Evolutionary conservation across 2,113 vertebrate species (phyloP), one percentile per base, ranked within the genome.

Genomic region (Tonatia bakeri): DNA sequence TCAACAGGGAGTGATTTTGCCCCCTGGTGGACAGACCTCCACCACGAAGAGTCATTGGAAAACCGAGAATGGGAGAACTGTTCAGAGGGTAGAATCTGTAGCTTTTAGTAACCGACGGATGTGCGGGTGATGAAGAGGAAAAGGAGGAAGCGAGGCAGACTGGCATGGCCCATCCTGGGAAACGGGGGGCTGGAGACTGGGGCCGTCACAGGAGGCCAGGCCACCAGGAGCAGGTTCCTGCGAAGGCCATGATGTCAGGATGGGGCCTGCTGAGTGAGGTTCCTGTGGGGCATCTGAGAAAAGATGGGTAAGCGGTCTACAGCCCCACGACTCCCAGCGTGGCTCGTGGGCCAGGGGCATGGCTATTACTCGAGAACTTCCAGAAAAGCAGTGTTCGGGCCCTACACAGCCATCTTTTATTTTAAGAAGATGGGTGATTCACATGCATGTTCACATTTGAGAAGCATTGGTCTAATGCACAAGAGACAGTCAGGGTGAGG

Each of bases 111-210:
- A 43, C 31, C 14, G 5, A 45, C 14, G 16, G 61, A 15, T 12
- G 50, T 31, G 50, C 2, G 5, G 8, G 13, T 36, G 36, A 80
- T 40, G 26, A 40, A 54, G 72, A 85, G 45, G 20, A 40, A 45
- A 31, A 40, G 3, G 43, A 24, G 47, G 43, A 8, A 19, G 40
- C 0, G 0, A 38, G 56, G 28, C n/a, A 1, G 45, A 31, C 0
- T 20, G 69, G 4, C 45, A 16, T 1, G 0, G 24, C 22, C 33
- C 17, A n/a, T 36, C 22, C 45, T 31, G 33, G 54, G 52, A 36
- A 73, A 61, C 4, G 0, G 19, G 20, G 54, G 16, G 28, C 56
- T 86, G 85, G 50, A 80, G n/a, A 43, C 26, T 28, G 22, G 36
- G 64, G 72, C 54, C 64, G 0, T 52, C 19, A 7, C 14, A 16